phyloP scores from a whole-genome alignment of 2,797 vertebrate genomes.

The Euthynnus affinis region DNA sequence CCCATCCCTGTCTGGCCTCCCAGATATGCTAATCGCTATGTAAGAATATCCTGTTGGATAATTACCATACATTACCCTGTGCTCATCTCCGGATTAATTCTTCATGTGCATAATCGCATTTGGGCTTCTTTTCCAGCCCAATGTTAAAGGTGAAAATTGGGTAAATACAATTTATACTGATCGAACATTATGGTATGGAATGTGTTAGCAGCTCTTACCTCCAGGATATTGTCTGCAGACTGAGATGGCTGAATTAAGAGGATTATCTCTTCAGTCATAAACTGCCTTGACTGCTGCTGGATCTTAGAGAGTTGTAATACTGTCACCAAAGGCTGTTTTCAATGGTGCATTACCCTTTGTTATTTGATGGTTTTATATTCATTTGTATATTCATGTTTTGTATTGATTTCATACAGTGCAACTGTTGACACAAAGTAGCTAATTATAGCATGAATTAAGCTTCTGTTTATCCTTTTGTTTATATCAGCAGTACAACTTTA shows the following conservation, averaged over 20 bases:
- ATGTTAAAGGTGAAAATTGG: constrained; percentile 93
- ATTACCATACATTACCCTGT: constrained; percentile 96
- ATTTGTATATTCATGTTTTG: constrained; percentile 50
- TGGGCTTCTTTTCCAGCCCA: constrained; percentile 88
- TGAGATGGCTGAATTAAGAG: constrained; percentile 73
- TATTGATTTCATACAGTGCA: constrained; percentile 40
- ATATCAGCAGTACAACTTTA: neutral
- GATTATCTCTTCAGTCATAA: constrained; percentile 76
- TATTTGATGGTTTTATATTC: constrained; percentile 59
- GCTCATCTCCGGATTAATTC: constrained; percentile 97
- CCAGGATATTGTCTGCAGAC: constrained; percentile 77
- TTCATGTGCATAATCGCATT: constrained; percentile 98
- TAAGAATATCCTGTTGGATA: constrained; percentile 96
- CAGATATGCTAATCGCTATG: constrained; percentile 96
- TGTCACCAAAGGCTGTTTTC: constrained; percentile 58
- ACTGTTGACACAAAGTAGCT: constrained; percentile 27
- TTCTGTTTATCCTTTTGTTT: neutral
- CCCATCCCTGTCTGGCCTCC: constrained; percentile 91
- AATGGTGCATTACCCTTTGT: constrained; percentile 51
- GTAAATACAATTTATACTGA: constrained; percentile 94
- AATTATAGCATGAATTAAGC: constrained; percentile 34
- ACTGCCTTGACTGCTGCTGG: constrained; percentile 64
- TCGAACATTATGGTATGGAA: constrained; percentile 90
- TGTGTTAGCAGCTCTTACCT: constrained; percentile 86
- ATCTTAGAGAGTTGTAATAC: constrained; percentile 71